A percentile compares a stretch with the other conserved stretches of the same genome.
These are phyloP conservation scores for Tetrax tetrax DNA, from an alignment of 2,113 vertebrate species.

Conservation along the genomic window DNA sequence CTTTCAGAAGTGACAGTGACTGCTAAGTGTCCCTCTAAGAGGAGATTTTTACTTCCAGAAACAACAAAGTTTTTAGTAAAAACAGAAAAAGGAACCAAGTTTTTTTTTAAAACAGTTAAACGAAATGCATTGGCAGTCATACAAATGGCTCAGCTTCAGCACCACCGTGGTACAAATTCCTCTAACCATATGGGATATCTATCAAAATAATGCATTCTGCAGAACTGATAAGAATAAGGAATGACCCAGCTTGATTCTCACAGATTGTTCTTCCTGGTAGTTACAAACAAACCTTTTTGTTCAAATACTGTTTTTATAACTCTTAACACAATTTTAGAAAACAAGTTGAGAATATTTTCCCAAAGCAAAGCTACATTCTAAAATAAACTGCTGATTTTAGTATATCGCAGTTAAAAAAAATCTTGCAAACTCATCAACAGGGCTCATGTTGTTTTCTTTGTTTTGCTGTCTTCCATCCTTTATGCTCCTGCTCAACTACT, in stretches of 20 bases:
- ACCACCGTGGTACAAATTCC: not conserved
- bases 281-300: not conserved
- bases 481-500: not conserved
- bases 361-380: not conserved
- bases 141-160: not conserved
- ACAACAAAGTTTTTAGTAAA: not conserved
- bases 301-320: not conserved
- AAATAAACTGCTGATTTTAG: not conserved
- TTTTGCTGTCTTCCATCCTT: not conserved
- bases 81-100: not conserved
- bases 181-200: slow-evolving; percentile 35
- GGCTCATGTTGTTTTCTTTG: fast-evolving
- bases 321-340: not conserved
- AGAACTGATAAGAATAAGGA: slow-evolving; percentile 28
- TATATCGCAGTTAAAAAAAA: fast-evolving
- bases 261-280: slow-evolving; percentile 1
- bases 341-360: not conserved
- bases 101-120: not conserved
- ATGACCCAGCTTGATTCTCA: not conserved
- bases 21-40: not conserved
- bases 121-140: not conserved
- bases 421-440: fast-evolving
- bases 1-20: not conserved
- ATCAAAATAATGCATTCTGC: slow-evolving; percentile 22
- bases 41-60: not conserved